Conservation (phyloP, 2,113 vertebrate species). For the Enhydra lutris region DNA sequence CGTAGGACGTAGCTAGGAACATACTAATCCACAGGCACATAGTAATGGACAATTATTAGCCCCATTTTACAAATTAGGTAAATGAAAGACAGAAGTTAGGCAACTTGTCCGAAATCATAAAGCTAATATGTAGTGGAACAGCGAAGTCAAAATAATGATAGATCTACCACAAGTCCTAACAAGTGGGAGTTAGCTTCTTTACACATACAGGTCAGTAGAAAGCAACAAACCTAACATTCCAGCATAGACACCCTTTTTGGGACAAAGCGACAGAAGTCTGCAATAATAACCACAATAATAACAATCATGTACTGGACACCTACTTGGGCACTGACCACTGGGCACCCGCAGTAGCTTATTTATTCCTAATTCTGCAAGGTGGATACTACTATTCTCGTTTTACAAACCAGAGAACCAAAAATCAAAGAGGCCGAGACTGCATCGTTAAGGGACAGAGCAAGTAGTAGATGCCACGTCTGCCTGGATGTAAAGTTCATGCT, state of each 20-base stretch:
- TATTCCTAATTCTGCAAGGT: neutral
- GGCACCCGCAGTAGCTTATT: neutral
- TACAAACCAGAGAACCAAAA: neutral
- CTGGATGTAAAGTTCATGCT: neutral
- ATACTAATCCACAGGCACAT: neutral
- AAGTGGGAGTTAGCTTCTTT: neutral
- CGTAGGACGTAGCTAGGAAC: slow-evolving; percentile 10
- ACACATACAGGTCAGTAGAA: neutral
- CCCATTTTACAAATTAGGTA: neutral
- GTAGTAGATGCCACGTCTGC: neutral
- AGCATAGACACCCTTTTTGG: neutral
- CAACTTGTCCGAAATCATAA: slow-evolving; percentile 6
- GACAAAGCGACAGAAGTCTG: neutral
- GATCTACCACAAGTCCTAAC: neutral
- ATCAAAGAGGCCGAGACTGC: neutral
- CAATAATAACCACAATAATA: neutral
- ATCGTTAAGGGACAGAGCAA: neutral
- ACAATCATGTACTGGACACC: neutral
- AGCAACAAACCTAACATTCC: neutral
- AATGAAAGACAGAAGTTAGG: neutral
- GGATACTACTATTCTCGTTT: neutral
- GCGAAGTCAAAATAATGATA: neutral
- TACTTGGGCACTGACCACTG: neutral
- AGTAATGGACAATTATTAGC: neutral
- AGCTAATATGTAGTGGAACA: neutral